phyloP scores from a whole-genome alignment of 2,888 invertebrate species.

The Unio delphinus region DNA sequence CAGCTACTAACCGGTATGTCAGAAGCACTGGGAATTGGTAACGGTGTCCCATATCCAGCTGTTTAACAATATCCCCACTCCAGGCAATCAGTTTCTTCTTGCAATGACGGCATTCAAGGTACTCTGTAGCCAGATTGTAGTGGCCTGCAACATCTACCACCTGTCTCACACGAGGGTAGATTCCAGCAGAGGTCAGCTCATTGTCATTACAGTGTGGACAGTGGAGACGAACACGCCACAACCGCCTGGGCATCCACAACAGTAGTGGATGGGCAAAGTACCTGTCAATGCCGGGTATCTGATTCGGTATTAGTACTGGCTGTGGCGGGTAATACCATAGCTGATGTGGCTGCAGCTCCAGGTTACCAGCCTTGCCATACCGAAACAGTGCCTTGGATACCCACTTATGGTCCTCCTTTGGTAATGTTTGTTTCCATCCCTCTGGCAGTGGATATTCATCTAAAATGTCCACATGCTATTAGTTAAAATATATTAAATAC shows the following conservation, averaged over 20 bases:
- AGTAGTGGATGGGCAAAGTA: conserved; percentile 26
- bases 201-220: conserved; percentile 12
- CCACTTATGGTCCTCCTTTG: conserved; percentile 20
- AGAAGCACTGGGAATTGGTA: conserved; percentile 28
- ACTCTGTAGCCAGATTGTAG: conserved; percentile 28
- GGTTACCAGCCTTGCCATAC: conserved; percentile 5
- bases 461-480: neutral
- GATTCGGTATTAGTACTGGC: conserved; percentile 5
- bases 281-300: conserved; percentile 12
- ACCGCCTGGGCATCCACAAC: conserved; percentile 24
- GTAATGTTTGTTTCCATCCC: conserved; percentile 13
- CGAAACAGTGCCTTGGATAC: conserved; percentile 16
- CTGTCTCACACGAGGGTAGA: conserved; percentile 17
- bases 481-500: too few species aligned
- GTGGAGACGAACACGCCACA: conserved; percentile 14
- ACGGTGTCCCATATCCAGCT: conserved; percentile 30
- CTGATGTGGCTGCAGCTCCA: conserved; percentile 12
- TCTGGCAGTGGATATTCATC: conserved; percentile 10
- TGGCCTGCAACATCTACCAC: conserved; percentile 30
- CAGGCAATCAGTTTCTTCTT: conserved; percentile 13
- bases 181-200: conserved; percentile 18
- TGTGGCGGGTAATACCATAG: conserved; percentile 28
- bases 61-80: conserved; percentile 19
- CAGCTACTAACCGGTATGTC: conserved; percentile 19
- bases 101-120: conserved; percentile 20